Conservation (phyloP, 2,888 invertebrate species). For the Cheiracanthium punctorium region DNA sequence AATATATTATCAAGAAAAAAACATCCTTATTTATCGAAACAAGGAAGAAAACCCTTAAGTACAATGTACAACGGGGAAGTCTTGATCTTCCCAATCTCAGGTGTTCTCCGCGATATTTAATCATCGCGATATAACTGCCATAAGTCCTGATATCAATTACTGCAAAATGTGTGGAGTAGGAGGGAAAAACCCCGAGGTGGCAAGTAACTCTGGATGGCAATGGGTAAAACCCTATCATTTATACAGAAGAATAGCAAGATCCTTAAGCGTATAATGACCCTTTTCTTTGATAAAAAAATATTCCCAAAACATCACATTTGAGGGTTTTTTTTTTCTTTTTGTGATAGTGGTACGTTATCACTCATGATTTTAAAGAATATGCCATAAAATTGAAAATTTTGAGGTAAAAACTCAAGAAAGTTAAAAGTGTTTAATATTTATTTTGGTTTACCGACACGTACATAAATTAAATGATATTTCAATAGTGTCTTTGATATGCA, state of each 20-base stretch:
- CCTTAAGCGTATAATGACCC: constrained; percentile 10
- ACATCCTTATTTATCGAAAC: background rate
- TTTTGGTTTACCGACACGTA: too few relatives aligned
- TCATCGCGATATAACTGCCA: background rate
- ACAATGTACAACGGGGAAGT: background rate
- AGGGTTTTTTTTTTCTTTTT: background rate
- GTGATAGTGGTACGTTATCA: background rate
- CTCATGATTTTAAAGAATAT: background rate
- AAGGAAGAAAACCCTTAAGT: background rate
- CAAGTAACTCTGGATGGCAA: constrained; percentile 18
- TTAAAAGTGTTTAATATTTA: too few relatives aligned
- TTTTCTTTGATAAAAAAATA: background rate
- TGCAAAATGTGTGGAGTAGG: background rate
- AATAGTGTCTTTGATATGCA: too few relatives aligned
- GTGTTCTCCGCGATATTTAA: constrained; percentile 9
- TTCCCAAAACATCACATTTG: background rate
- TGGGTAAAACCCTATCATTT: constrained; percentile 39
- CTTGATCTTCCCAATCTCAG: background rate
- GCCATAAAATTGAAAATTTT: background rate
- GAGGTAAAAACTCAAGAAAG: background rate
- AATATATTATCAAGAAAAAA: background rate
- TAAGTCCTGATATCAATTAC: constrained; percentile 19
- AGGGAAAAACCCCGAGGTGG: constrained; percentile 5
- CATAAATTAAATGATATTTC: too few relatives aligned
- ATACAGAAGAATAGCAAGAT: background rate